Base-by-base conservation (phyloP, 2,888 invertebrate species). In the Mesorhabditis sp. region DNA sequence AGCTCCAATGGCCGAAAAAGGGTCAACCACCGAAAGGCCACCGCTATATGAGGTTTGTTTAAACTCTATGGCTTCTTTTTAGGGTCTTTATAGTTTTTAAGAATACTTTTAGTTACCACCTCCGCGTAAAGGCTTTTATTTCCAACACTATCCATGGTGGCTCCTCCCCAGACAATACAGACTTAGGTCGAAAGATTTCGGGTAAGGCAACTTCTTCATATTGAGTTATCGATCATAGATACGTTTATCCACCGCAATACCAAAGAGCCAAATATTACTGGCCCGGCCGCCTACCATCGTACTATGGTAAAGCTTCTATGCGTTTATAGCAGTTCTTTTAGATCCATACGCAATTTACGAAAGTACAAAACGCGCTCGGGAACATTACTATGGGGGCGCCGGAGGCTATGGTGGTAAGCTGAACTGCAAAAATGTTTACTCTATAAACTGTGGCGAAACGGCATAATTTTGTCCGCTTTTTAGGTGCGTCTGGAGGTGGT, bases 81-180 rank as follows among this genome's bases (percentile, higher is more conserved):
- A n/a, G n/a, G 28, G 28, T 28, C 28, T 28, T 28, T 28, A 28
- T 28, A 28, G 28, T 28, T 28, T 28, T 28, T 28, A 28, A 28
- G 28, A 28, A 28, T 28, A 2, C 28, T 13, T 50, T 50, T 50
- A 50, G 58, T n/a, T n/a, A 50, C 58, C 10, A 50, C n/a, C n/a
- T 50, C 58, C 58, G 7, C 69, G 72, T 4, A 45, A 72, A 4
- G 78, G 78, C 4, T 76, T 76, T 67, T 76, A 67, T 69, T 78
- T 74, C 70, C 75, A 76, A 66, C 78, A 78, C 67, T 78, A 78
- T 62, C 78, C 78, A 65, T 78, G 78, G 78, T 71, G 74, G 66
- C 67, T 70, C 4, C 67, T 78, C 1, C 76, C 78, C 3, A 70
- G 75, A 65, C 68, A 71, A 44, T 78, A 78, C 45, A 69, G 74